phyloP scores from a whole-genome alignment of 2,113 vertebrate genomes.

The Thamnaconus septentrionalis region DNA sequence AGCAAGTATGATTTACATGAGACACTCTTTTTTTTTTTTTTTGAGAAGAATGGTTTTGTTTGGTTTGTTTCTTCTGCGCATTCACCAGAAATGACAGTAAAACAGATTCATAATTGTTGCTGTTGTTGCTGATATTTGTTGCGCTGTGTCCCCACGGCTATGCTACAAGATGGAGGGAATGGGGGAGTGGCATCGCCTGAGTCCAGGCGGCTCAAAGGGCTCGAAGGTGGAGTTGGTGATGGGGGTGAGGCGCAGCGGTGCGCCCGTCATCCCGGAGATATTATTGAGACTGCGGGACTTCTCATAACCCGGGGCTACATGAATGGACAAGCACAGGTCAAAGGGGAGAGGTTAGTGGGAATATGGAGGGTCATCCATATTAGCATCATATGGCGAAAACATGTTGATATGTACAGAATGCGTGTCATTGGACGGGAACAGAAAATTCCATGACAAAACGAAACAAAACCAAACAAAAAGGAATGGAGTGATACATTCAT shows the following conservation, averaged over 20 bases:
- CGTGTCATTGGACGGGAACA: neutral
- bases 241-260: slow-evolving; percentile 83
- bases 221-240: slow-evolving; percentile 79
- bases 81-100: neutral
- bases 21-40: neutral
- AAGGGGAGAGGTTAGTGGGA: slow-evolving; percentile 11
- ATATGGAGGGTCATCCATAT: slow-evolving; percentile 18
- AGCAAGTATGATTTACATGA: slow-evolving; percentile 8
- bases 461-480: neutral
- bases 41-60: neutral
- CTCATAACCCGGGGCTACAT: slow-evolving; percentile 84
- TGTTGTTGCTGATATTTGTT: slow-evolving; percentile 25
- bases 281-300: slow-evolving; percentile 94
- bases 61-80: neutral
- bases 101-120: neutral
- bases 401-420: neutral
- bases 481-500: slow-evolving; percentile 29
- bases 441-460: neutral
- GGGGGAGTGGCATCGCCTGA: slow-evolving; percentile 85
- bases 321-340: slow-evolving; percentile 29
- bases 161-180: slow-evolving; percentile 90
- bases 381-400: neutral
- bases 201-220: slow-evolving; percentile 80
- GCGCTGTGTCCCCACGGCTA: slow-evolving; percentile 1
- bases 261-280: slow-evolving; percentile 87